phyloP scores from a whole-genome alignment of 2,113 vertebrate species.

The Sinocyclocheilus anshuiensis region DNA sequence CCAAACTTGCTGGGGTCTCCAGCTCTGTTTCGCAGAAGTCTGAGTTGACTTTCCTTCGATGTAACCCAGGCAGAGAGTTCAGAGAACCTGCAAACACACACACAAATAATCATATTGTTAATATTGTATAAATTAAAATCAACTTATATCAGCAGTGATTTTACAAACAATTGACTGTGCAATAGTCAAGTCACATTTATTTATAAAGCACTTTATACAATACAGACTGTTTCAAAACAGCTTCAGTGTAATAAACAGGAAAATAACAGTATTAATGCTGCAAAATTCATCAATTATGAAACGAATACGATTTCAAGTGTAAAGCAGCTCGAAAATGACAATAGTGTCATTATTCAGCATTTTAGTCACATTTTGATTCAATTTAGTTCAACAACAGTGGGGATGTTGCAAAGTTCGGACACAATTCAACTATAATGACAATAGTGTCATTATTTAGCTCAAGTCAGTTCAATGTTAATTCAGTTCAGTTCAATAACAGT shows the following conservation, averaged over 20 bases:
- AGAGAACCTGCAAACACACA: slow-evolving; percentile 78
- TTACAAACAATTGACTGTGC: neutral
- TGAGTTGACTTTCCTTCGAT: slow-evolving; percentile 82
- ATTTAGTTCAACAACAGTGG: neutral
- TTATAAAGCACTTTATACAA: no score
- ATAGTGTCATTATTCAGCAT: neutral
- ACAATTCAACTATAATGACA: neutral
- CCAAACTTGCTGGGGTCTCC: slow-evolving; percentile 80
- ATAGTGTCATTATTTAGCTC: neutral
- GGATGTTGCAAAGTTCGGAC: neutral
- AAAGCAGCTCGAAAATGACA: neutral
- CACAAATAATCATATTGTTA: neutral
- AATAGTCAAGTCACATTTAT: neutral
- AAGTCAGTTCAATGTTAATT: no score
- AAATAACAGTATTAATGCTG: no score
- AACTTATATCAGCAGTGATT: neutral
- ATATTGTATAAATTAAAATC: neutral
- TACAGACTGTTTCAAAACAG: no score
- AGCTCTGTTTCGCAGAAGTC: slow-evolving; percentile 78
- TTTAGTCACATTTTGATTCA: neutral
- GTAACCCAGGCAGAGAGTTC: slow-evolving; percentile 86
- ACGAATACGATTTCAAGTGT: no score
- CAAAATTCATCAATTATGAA: neutral
- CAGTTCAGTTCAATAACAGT: no score
- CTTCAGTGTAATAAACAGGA: no score